A percentile compares a stretch with the other conserved stretches of the same genome.
These are phyloP conservation scores for Neodontobutis hainanensis DNA, from an alignment of 2,113 vertebrate genomes.

Conservation along the genomic window DNA sequence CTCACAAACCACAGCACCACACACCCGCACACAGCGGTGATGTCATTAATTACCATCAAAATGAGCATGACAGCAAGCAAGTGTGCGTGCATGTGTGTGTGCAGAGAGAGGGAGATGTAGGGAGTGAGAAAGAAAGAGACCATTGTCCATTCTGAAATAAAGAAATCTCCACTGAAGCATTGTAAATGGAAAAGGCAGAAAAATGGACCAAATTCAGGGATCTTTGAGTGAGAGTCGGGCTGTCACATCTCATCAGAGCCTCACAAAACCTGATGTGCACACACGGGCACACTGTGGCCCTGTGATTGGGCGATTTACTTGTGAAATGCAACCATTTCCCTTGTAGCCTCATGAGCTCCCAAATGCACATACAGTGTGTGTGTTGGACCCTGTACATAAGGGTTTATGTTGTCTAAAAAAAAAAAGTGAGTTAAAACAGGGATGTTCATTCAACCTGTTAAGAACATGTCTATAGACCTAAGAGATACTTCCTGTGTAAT, in stretches of 20 bases:
- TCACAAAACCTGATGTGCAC: slow-evolving; percentile 81
- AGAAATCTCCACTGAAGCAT: slow-evolving; percentile 95
- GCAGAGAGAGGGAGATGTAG: slow-evolving; percentile 53
- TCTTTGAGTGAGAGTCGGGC: slow-evolving; percentile 77
- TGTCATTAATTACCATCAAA: slow-evolving; percentile 88
- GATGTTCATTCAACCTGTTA: no score
- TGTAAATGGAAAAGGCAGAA: slow-evolving; percentile 89
- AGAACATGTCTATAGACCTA: no score
- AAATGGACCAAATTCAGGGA: slow-evolving; percentile 81
- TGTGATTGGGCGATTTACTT: slow-evolving; percentile 56
- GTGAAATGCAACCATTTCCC: slow-evolving; percentile 57
- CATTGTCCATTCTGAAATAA: slow-evolving; percentile 86
- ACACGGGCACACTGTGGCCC: slow-evolving; percentile 68
- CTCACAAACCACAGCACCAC: slow-evolving; percentile 38
- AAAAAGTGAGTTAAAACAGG: no score
- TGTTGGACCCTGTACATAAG: slow-evolving; percentile 5
- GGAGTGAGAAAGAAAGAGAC: slow-evolving; percentile 68
- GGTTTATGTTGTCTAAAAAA: neutral
- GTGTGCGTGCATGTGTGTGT: slow-evolving; percentile 63
- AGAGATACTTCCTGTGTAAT: no score
- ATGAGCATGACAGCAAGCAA: slow-evolving; percentile 80
- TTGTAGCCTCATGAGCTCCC: slow-evolving; percentile 32
- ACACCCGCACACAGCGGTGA: slow-evolving; percentile 74
- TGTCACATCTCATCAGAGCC: slow-evolving; percentile 82
- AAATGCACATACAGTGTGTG: slow-evolving; percentile 15